Percentiles rank a stretch among this genome's conserved stretches.
These are phyloP conservation scores for Tipula helvola DNA, from an alignment of 2,888 invertebrate species.

Conservation along the genomic window DNA sequence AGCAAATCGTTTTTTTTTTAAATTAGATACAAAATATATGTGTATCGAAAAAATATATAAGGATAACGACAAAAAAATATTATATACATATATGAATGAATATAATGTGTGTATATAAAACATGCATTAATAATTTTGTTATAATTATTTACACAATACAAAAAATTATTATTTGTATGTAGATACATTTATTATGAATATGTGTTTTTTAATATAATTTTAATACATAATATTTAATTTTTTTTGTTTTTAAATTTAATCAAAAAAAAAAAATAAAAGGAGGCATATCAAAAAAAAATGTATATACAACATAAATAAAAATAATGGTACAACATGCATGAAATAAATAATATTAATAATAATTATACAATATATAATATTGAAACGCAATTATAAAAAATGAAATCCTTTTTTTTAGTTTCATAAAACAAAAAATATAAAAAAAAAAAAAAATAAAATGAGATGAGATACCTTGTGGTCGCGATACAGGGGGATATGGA, in stretches of 20 bases:
- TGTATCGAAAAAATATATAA: not conserved
- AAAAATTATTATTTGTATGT: not conserved
- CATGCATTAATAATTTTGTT: not conserved
- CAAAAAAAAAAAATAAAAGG: not conserved
- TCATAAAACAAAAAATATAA: conserved; percentile 6
- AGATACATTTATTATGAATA: not conserved
- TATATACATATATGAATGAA: not conserved
- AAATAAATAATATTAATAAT: conserved; percentile 5
- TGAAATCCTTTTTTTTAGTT: conserved; percentile 9
- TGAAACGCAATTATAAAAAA: conserved; percentile 8
- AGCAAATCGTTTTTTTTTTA: not conserved
- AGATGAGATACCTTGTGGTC: conserved; percentile 32
- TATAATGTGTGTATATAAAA: not conserved
- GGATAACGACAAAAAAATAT: not conserved
- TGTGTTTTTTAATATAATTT: not conserved
- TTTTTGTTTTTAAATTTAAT: not conserved
- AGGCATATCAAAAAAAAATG: not conserved
- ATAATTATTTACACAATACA: conserved; percentile 1
- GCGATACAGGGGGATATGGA: conserved; percentile 35
- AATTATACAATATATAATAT: conserved; percentile 7
- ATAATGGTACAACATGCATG: not conserved
- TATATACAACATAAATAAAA: not conserved
- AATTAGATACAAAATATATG: not conserved
- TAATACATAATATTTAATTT: not conserved
- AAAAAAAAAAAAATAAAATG: conserved; percentile 15